Conservation (phyloP, 2,888 invertebrate genomes). For the Coremacera marginata region DNA sequence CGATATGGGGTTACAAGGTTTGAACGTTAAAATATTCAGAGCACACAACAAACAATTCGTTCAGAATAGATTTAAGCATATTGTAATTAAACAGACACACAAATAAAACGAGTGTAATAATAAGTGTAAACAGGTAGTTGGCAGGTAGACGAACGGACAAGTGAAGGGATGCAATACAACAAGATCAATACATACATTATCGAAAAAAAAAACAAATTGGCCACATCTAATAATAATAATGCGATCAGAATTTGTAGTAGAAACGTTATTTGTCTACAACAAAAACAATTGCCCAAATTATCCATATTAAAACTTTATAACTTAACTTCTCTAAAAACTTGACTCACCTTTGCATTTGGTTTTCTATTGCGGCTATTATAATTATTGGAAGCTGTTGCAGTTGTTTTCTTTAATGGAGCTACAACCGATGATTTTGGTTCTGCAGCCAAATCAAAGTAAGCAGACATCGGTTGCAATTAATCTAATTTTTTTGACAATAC, state of each 20-base stretch:
- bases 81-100: not conserved
- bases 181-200: not conserved
- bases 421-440: constrained; percentile 9
- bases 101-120: constrained; percentile 21
- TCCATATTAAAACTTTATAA: no score
- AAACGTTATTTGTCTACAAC: not conserved
- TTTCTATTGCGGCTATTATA: constrained; percentile 20
- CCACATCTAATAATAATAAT: no score
- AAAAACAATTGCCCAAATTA: not conserved
- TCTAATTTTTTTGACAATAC: not conserved
- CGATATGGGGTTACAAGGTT: not conserved
- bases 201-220: not conserved
- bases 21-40: constrained; percentile 30
- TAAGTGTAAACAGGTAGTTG: constrained; percentile 32
- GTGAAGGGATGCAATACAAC: not conserved
- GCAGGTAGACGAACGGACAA: not conserved
- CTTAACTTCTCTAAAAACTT: no score
- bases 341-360: constrained; percentile 44
- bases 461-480: constrained; percentile 20
- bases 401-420: constrained; percentile 10
- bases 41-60: constrained; percentile 23
- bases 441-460: constrained; percentile 18
- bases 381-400: constrained; percentile 35
- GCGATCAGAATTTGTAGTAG: not conserved
- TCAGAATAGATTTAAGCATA: not conserved